Percentiles rank a stretch among this genome's conserved stretches.
These are phyloP conservation scores for Melitaea cinxia DNA, from an alignment of 1,140 invertebrate genomes.

Conservation along the genomic window DNA sequence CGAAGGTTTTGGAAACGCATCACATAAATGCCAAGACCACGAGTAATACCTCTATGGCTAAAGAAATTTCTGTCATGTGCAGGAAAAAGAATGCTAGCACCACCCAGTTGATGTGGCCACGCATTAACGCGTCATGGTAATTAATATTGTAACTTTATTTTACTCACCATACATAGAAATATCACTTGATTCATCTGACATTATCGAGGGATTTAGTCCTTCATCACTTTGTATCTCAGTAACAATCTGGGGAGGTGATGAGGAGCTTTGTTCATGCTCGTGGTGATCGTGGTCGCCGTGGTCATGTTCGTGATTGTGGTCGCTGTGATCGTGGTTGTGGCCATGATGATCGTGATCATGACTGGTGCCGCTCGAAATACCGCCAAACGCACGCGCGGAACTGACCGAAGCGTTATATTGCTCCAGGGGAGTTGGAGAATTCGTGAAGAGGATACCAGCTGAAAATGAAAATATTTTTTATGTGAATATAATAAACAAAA, in stretches of 20 bases:
- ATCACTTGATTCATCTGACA: slow-evolving; percentile 54
- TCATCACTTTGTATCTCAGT: slow-evolving; percentile 56
- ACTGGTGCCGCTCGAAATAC: slow-evolving; percentile 45
- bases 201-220: slow-evolving; percentile 36
- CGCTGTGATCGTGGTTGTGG: slow-evolving; percentile 38
- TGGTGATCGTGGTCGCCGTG: slow-evolving; percentile 39
- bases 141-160: background rate
- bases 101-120: no score
- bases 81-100: no score
- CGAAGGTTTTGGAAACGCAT: no score
- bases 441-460: slow-evolving; percentile 72
- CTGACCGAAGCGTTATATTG: slow-evolving; percentile 69
- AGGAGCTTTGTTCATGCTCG: slow-evolving; percentile 32
- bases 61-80: no score
- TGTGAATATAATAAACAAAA: no score
- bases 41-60: no score
- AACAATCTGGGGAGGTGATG: slow-evolving; percentile 32
- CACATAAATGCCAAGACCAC: no score
- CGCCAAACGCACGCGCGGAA: slow-evolving; percentile 68
- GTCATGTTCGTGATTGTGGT: slow-evolving; percentile 26
- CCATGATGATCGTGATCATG: slow-evolving; percentile 46
- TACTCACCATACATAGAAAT: slow-evolving; percentile 39
- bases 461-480: slow-evolving; percentile 38
- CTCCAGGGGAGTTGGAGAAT: slow-evolving; percentile 64
- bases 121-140: no score